phyloP scores from a whole-genome alignment of 2,888 invertebrate species.

The Caenorhabditis sinica region DNA sequence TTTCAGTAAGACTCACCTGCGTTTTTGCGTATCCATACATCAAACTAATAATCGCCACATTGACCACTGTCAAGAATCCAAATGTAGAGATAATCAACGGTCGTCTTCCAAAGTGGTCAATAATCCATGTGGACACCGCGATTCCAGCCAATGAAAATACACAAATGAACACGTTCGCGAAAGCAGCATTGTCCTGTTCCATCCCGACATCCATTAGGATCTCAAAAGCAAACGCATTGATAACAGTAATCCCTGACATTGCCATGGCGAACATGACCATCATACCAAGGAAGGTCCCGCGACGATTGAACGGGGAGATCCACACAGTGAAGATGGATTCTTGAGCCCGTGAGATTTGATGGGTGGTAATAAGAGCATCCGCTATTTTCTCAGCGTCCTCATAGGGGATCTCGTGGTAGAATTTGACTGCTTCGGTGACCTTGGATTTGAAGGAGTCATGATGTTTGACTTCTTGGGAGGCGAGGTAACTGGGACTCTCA shows the following conservation, averaged over 20 bases:
- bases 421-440: constrained; percentile 17
- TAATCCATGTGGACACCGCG: constrained; percentile 47
- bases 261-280: constrained; percentile 55
- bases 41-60: constrained; percentile 34
- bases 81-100: constrained; percentile 54
- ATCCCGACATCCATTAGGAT: constrained; percentile 56
- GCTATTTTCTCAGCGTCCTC: constrained; percentile 13
- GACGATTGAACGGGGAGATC: constrained; percentile 30
- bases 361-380: constrained; percentile 1
- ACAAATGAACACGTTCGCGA: constrained; percentile 54
- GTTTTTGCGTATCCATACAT: constrained; percentile 29
- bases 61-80: constrained; percentile 29
- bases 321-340: constrained; percentile 32
- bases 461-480: constrained; percentile 32
- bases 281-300: constrained; percentile 57
- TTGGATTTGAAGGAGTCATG: constrained; percentile 24
- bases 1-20: constrained; percentile 47
- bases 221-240: constrained; percentile 62
- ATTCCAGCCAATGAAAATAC: constrained; percentile 59
- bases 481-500: constrained; percentile 51
- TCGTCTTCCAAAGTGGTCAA: constrained; percentile 54
- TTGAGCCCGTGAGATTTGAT: constrained; percentile 16
- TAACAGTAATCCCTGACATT: constrained; percentile 61
- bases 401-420: constrained; percentile 47
- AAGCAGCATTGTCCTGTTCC: constrained; percentile 30